Base-by-base conservation (phyloP, 2,113 vertebrate species). In the Zosterops borbonicus region DNA sequence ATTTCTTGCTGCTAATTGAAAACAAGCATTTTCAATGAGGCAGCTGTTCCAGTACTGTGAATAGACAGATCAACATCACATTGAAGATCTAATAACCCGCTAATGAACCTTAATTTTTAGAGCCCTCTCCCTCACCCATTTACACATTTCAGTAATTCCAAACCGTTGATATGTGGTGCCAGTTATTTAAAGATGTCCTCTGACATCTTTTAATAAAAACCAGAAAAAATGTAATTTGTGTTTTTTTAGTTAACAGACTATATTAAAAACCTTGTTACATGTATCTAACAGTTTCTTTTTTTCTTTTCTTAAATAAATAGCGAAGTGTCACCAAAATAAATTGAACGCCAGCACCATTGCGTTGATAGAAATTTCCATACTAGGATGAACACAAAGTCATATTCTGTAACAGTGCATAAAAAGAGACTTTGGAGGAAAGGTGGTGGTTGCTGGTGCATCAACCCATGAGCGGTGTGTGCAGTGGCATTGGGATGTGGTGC, bases 231-330 rank as follows among this genome's bases (percentile, higher is more conserved):
- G 41, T 85, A 80, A 58, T 27, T 71, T 42, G 42, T 10, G 29
- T 42, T 60, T 35, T 47, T 88, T 65, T 16, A 60, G 55, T 96
- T 81, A 64, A 76, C 79, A 91, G 85, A 87, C 42, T 93, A 62
- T 85, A 87, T 92, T 94, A 94, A 87, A 96, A 90, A 78, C 33
- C 63, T 93, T 42, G 39, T 94, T 68, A 93, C 79, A 91, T 18
- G 62, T 88, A 67, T 88, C 89, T 70, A 83, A 92, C 94, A 92
- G 60, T 64, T 82, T 55, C 21, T 71, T 53, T 71, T 83, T 88
- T 69, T 46, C 28, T 84, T 90, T 90, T 90, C 74, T 92, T 86
- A 75, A 97, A 96, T 95, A 96, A 96, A 96, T 78, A 96, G 80
- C 74, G 64, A 93, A 92, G 31, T 69, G 76, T 94, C 89, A 92